phyloP scores from a whole-genome alignment of 2,113 vertebrate species.

The Martes martes region DNA sequence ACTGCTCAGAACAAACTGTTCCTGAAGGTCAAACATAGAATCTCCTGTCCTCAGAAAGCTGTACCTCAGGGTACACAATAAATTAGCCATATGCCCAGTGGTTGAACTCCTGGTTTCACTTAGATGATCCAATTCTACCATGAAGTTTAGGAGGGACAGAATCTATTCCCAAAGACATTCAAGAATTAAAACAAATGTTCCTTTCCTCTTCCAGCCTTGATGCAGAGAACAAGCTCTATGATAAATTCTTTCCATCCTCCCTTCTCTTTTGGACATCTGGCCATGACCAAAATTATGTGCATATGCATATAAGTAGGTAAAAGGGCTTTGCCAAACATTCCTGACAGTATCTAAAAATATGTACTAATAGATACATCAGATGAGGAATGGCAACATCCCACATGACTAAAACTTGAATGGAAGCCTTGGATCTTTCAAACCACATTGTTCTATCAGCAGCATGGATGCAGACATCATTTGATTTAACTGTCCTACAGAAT shows the following conservation, averaged over 20 bases:
- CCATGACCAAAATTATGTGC: not conserved
- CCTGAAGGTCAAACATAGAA: not conserved
- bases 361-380: not conserved
- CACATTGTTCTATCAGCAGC: not conserved
- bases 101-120: not conserved
- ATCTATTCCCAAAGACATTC: not conserved
- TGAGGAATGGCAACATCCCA: not conserved
- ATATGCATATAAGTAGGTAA: not conserved
- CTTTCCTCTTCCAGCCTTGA: not conserved
- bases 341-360: not conserved
- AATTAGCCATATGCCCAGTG: not conserved
- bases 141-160: not conserved
- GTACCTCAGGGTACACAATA: not conserved
- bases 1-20: not conserved
- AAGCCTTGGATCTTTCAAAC: not conserved
- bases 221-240: not conserved
- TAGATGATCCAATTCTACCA: not conserved
- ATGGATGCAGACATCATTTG: not conserved
- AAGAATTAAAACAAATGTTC: not conserved
- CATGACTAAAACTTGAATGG: not conserved
- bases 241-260: not conserved
- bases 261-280: not conserved
- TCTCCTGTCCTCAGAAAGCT: not conserved
- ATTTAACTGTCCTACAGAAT: not conserved
- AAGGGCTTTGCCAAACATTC: not conserved